A percentile compares a stretch with the other conserved stretches of the same genome.
Evolutionary conservation across 2,113 vertebrate genomes (phyloP).

Genomic region (Alligator sinensis): DNA sequence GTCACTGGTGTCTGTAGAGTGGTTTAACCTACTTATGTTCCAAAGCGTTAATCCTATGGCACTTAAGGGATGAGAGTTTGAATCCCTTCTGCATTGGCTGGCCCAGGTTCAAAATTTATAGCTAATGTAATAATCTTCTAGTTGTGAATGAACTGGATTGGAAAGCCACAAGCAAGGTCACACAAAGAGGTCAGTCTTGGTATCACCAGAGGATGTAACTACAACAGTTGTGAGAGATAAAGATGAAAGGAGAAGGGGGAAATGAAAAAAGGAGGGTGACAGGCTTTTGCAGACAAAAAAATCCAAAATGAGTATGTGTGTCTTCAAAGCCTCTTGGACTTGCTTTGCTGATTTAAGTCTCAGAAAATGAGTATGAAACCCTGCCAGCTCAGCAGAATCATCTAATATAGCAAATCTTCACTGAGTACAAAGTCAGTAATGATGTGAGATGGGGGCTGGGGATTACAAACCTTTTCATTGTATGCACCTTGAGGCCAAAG

Average conservation of each 20-base stretch:
- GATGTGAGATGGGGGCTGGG: accelerated
- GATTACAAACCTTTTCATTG: background rate
- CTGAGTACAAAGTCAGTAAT: accelerated
- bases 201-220: conserved; percentile 54
- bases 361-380: conserved; percentile 18
- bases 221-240: conserved; percentile 34
- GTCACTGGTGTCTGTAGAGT: conserved; percentile 45
- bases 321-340: background rate
- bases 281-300: background rate
- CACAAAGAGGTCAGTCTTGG: conserved; percentile 15
- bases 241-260: conserved; percentile 7
- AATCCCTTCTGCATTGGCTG: conserved; percentile 58
- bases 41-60: conserved; percentile 61
- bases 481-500: accelerated
- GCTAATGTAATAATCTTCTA: conserved; percentile 38
- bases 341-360: conserved; percentile 31
- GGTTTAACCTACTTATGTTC: conserved; percentile 33
- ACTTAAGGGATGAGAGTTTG: conserved; percentile 60
- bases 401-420: background rate
- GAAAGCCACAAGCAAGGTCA: background rate
- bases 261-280: conserved; percentile 7
- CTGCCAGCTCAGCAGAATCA: conserved; percentile 7
- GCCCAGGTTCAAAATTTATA: conserved; percentile 40
- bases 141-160: background rate
- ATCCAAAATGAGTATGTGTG: background rate